Evolutionary conservation across 2,888 invertebrate genomes (phyloP).

Genomic region (Tupiocoris notatus): DNA sequence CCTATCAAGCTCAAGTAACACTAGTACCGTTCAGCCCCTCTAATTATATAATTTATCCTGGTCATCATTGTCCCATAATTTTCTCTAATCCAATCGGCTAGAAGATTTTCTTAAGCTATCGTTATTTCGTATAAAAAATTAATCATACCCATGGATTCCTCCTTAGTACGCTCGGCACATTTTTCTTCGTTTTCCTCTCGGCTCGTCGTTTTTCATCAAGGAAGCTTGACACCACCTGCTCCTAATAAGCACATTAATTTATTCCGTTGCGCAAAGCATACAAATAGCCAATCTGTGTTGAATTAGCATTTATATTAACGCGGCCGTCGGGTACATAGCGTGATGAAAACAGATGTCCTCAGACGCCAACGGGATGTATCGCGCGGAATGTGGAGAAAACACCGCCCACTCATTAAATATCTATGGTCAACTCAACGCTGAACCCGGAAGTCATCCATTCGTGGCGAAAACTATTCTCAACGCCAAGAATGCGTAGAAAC

Average conservation of each 20-base stretch:
- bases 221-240: slow-evolving; percentile 1
- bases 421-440: not conserved
- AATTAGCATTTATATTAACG: slow-evolving; percentile 44
- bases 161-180: too few relatives aligned
- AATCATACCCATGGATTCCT: too few relatives aligned
- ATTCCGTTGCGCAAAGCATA: slow-evolving; percentile 41
- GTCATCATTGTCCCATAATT: too few relatives aligned
- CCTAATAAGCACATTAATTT: slow-evolving; percentile 44
- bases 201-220: slow-evolving; percentile 30
- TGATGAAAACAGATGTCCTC: slow-evolving; percentile 23
- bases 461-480: too few relatives aligned
- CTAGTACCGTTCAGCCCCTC: too few relatives aligned
- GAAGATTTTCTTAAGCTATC: too few relatives aligned
- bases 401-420: not conserved
- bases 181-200: slow-evolving; percentile 53
- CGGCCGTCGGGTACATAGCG: slow-evolving; percentile 1
- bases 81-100: too few relatives aligned
- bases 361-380: not conserved
- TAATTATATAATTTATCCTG: too few relatives aligned
- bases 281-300: slow-evolving; percentile 44
- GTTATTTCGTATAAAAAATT: too few relatives aligned
- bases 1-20: too few relatives aligned
- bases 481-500: too few relatives aligned
- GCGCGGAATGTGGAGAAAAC: not conserved
- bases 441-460: not conserved